phyloP scores from a whole-genome alignment of 2,797 vertebrate species.

The Dermochelys coriacea region DNA sequence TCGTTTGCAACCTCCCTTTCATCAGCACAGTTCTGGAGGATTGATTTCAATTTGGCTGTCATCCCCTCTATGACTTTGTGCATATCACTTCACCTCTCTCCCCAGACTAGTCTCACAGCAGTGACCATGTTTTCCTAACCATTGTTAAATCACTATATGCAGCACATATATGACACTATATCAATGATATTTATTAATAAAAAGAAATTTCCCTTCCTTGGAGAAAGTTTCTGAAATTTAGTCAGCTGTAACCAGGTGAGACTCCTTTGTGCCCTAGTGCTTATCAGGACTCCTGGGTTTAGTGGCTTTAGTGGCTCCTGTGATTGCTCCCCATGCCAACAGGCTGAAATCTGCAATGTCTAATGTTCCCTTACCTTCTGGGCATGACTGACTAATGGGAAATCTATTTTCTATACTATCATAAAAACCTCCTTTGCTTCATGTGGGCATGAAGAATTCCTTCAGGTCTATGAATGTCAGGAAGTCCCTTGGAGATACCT shows the following conservation, averaged over 20 bases:
- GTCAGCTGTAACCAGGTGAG: background rate
- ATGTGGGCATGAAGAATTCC: background rate
- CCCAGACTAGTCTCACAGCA: background rate
- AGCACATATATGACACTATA: background rate
- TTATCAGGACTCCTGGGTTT: background rate
- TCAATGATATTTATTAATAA: background rate
- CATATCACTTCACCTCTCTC: accelerated
- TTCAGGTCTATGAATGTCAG: background rate
- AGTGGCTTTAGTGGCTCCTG: background rate
- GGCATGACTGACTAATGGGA: background rate
- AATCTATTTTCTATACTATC: background rate
- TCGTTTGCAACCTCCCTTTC: too few relatives aligned
- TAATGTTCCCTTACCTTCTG: background rate
- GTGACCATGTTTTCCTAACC: background rate
- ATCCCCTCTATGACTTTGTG: background rate
- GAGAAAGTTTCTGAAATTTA: background rate
- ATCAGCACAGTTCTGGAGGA: too few relatives aligned
- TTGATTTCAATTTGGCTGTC: background rate
- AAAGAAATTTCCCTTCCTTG: background rate
- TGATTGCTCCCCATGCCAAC: background rate
- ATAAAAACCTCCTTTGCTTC: background rate
- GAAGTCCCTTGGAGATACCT: background rate
- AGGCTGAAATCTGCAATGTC: background rate
- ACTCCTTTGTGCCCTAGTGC: background rate
- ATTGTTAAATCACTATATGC: background rate